Percentiles rank a stretch among this genome's conserved stretches.
These are phyloP conservation scores for Hippocampus comes DNA, from an alignment of 2,113 vertebrate genomes.

Conservation along the genomic window DNA sequence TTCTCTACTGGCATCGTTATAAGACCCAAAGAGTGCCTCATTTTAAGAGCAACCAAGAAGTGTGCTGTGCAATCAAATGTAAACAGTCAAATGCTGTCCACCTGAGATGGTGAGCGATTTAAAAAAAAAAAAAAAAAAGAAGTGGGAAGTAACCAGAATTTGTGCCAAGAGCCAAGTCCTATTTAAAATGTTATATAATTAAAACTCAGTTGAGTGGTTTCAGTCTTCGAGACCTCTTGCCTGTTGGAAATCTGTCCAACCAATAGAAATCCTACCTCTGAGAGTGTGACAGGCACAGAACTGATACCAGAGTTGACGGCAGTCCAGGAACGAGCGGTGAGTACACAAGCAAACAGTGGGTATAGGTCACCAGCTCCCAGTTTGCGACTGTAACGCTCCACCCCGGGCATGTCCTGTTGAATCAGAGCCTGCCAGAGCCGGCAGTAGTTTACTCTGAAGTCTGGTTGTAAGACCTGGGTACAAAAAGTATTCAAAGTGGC, in stretches of 20 bases:
- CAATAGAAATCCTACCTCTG: conserved; percentile 75
- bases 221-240: neutral
- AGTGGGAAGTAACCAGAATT: too few relatives aligned
- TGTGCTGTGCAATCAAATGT: too few relatives aligned
- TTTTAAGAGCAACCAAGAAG: too few relatives aligned
- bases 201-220: too few relatives aligned
- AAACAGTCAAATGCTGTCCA: too few relatives aligned
- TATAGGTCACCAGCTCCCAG: conserved; percentile 89
- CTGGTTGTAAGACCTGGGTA: conserved; percentile 78
- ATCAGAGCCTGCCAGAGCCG: conserved; percentile 93
- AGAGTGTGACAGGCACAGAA: conserved; percentile 75
- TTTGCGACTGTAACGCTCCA: conserved; percentile 82
- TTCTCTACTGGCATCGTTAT: too few relatives aligned
- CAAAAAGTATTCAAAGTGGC: neutral
- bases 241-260: neutral
- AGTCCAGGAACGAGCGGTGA: conserved; percentile 90
- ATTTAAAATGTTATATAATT: too few relatives aligned
- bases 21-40: too few relatives aligned
- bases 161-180: too few relatives aligned
- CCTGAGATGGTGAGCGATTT: too few relatives aligned
- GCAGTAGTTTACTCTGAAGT: conserved; percentile 90
- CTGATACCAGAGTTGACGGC: conserved; percentile 85
- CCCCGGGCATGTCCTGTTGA: conserved; percentile 78
- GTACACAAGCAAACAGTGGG: conserved; percentile 89
- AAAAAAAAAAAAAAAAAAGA: too few relatives aligned